These are phyloP conservation scores for Drosophila takahashii DNA, from an alignment of 1,140 invertebrate species.

Conservation along the genomic window DNA sequence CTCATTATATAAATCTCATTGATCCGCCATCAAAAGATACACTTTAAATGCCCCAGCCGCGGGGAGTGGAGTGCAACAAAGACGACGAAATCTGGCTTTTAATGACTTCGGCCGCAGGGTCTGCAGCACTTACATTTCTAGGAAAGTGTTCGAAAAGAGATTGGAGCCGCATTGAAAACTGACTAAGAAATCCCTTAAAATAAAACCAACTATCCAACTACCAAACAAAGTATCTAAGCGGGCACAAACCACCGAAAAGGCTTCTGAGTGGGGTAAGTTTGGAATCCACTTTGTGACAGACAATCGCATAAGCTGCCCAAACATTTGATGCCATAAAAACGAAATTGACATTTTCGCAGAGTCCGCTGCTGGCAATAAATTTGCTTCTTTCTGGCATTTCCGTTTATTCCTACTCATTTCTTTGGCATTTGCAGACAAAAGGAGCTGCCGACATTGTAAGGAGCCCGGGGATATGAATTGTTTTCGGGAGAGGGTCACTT, in stretches of 20 bases:
- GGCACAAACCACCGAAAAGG: constrained; percentile 7
- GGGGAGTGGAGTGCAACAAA: constrained; percentile 39
- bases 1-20: constrained; percentile 80
- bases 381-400: constrained; percentile 52
- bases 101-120: constrained; percentile 9
- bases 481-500: constrained; percentile 34
- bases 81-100: constrained; percentile 36
- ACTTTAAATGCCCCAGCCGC: constrained; percentile 33
- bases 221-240: constrained; percentile 30
- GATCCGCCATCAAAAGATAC: constrained; percentile 71
- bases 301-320: constrained; percentile 74
- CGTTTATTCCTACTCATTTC: constrained; percentile 67
- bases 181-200: neutral
- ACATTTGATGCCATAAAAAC: constrained; percentile 78
- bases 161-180: constrained; percentile 3
- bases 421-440: constrained; percentile 54
- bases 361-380: constrained; percentile 78
- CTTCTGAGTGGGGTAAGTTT: constrained; percentile 22
- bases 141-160: constrained; percentile 15
- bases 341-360: constrained; percentile 81
- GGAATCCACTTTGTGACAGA: constrained; percentile 76
- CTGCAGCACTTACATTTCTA: constrained; percentile 40
- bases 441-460: constrained; percentile 66
- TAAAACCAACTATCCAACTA: neutral
- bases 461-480: constrained; percentile 25